A percentile compares a stretch with the other conserved stretches of the same genome.
phyloP scores from a whole-genome alignment of 2,113 vertebrate genomes.

The Gasterosteus aculeatus region DNA sequence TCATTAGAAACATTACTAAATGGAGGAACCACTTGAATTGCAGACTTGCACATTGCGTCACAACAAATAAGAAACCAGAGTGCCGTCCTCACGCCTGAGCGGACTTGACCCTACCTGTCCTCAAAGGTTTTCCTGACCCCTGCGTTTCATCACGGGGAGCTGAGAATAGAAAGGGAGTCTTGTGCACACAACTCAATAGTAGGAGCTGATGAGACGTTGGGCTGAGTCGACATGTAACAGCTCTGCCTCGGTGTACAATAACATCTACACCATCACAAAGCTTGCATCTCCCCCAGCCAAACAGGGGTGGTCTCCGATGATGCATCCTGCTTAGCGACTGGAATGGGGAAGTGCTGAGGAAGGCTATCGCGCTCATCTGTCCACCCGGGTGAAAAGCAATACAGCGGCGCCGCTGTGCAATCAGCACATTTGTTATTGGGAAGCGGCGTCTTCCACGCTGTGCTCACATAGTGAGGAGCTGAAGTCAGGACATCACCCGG shows the following conservation, averaged over 20 bases:
- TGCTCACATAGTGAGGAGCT: neutral
- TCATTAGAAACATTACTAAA: neutral
- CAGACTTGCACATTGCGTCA: neutral
- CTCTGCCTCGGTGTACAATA: constrained; percentile 61
- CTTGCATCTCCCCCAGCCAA: neutral
- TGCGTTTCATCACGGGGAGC: constrained; percentile 41
- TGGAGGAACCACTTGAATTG: too few relatives aligned
- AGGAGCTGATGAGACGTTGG: constrained; percentile 56
- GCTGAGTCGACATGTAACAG: constrained; percentile 66
- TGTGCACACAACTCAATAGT: constrained; percentile 59
- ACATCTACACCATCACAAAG: constrained; percentile 67
- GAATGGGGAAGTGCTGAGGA: constrained; percentile 47
- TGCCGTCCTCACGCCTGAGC: neutral
- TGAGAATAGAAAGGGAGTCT: constrained; percentile 48
- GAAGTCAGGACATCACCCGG: neutral
- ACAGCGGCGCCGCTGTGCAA: constrained; percentile 15
- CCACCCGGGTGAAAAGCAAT: constrained; percentile 66
- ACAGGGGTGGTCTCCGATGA: constrained; percentile 51
- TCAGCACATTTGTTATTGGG: constrained; percentile 29
- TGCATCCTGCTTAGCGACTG: constrained; percentile 68
- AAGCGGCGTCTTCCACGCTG: neutral
- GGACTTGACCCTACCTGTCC: constrained; percentile 50
- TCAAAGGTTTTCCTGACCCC: constrained; percentile 53
- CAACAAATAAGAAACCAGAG: neutral
- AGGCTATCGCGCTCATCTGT: constrained; percentile 57